Base-by-base conservation (phyloP, 2,888 invertebrate genomes). In the Cremastinae sp. region DNA sequence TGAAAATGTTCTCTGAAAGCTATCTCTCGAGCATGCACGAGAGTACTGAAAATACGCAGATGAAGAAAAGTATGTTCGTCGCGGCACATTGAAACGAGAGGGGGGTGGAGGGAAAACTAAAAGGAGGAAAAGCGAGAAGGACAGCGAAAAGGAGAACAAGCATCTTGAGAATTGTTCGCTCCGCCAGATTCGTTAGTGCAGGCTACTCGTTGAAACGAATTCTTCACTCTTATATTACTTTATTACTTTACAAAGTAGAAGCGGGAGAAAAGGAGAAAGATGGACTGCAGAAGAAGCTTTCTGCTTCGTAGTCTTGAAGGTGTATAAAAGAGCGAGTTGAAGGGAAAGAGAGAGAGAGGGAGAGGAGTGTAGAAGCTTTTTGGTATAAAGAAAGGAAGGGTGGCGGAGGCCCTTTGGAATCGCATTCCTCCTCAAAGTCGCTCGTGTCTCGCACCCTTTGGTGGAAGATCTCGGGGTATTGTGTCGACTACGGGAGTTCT, bases 381-480 rank as follows among this genome's bases (percentile, higher is more conserved):
- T 70, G 43, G 62, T 28, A n/a, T n/a, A 49, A 77, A 79, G 81
- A 80, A 76, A 76, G 37, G 14, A 14, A 22, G 58, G 49, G 18
- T 10, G 41, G 35, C 9, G 20, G 53, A 37, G 73, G 71, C 79
- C 80, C 80, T 81, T 83, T 80, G 78, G 78, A 83, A 83, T 82
- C 79, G 76, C 79, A 81, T 80, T 82, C 79, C 81, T 78, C 9
- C 79, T 81, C 75, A 79, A 77, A 79, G 80, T 82, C 81, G 76
- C 74, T 74, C 78, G 78, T 80, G 79, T 80, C 81, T 78, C 68
- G 75, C 80, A 79, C 75, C 81, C 79, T 79, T 74, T 76, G 79
- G 76, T 79, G 79, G 47, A 83, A 82, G 79, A 78, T 58, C 65
- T 65, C 20, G 37, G 43, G 62, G 81, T 79, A 81, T 81, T 79